These are phyloP conservation scores for Epirrhoe alternata DNA, from an alignment of 2,888 invertebrate genomes.

Conservation along the genomic window DNA sequence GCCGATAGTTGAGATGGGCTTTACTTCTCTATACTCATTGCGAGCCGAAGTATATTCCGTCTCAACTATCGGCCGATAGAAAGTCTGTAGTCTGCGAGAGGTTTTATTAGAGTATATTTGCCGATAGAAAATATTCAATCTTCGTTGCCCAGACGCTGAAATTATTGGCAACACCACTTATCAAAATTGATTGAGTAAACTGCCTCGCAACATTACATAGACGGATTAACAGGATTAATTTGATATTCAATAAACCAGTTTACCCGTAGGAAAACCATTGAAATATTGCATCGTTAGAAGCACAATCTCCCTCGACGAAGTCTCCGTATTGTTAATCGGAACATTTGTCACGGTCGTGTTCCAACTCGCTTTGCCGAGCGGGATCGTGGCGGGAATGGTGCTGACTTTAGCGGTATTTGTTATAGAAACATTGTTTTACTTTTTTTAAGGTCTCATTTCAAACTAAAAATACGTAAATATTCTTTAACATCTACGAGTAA, in stretches of 20 bases:
- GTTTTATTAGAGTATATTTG: not conserved
- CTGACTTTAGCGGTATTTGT: conserved; percentile 15
- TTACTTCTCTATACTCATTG: too few relatives aligned
- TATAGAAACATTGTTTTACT: not conserved
- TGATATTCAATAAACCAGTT: conserved; percentile 37
- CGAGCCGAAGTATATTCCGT: too few relatives aligned
- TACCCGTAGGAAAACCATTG: conserved; percentile 36
- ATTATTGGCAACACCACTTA: conserved; percentile 9
- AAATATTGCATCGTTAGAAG: conserved; percentile 37
- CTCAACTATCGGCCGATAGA: too few relatives aligned
- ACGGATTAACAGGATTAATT: conserved; percentile 35
- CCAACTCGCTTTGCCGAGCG: conserved; percentile 13
- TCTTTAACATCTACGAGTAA: too few relatives aligned
- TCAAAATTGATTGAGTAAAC: conserved; percentile 28
- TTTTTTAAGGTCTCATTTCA: not conserved
- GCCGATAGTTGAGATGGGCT: too few relatives aligned
- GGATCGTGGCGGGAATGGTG: conserved; percentile 17
- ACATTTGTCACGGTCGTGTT: conserved; percentile 33
- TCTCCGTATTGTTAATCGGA: conserved; percentile 35
- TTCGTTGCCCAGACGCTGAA: not conserved
- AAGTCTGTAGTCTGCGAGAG: too few relatives aligned
- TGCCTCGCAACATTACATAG: conserved; percentile 27
- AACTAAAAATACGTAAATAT: too few relatives aligned
- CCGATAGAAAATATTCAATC: not conserved
- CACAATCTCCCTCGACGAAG: conserved; percentile 35